Evolutionary conservation across 2,888 invertebrate species (phyloP).

Genomic region (Tribolium freemani): DNA sequence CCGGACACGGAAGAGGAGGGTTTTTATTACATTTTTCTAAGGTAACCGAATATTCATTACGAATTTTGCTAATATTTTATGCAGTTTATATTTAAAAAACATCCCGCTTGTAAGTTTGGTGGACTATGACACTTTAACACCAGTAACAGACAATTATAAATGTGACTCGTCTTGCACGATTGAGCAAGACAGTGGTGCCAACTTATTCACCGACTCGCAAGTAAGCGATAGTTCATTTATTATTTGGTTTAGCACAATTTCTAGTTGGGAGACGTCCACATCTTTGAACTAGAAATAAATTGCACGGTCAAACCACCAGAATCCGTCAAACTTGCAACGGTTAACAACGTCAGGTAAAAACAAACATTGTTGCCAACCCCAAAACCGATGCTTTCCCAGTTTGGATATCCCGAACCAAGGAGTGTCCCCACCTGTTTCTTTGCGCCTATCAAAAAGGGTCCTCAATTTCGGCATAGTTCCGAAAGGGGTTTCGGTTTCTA

Average conservation of each 20-base stretch:
- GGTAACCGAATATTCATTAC: constrained; percentile 50
- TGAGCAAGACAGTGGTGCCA: not conserved
- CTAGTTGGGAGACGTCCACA: constrained; percentile 25
- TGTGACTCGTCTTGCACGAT: not conserved
- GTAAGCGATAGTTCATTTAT: not conserved
- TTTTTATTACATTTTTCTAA: constrained; percentile 56
- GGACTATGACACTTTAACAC: not conserved
- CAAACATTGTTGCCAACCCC: not conserved
- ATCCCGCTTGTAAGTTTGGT: constrained; percentile 1
- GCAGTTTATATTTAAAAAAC: constrained; percentile 18
- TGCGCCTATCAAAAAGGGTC: constrained; percentile 49
- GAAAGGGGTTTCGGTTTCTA: constrained; percentile 47
- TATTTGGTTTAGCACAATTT: not conserved
- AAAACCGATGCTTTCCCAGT: not conserved
- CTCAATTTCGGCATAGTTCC: constrained; percentile 58
- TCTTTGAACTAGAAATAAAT: constrained; percentile 13
- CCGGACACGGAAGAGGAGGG: constrained; percentile 52
- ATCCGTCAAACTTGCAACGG: not conserved
- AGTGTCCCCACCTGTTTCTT: not conserved
- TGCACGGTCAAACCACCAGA: constrained; percentile 23
- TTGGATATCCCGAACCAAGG: not conserved
- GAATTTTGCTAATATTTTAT: not conserved
- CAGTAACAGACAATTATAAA: not conserved
- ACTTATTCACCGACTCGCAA: not conserved
- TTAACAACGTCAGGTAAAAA: not conserved